Base-by-base conservation (phyloP, 2,113 vertebrate genomes). In the Pogona vitticeps region DNA sequence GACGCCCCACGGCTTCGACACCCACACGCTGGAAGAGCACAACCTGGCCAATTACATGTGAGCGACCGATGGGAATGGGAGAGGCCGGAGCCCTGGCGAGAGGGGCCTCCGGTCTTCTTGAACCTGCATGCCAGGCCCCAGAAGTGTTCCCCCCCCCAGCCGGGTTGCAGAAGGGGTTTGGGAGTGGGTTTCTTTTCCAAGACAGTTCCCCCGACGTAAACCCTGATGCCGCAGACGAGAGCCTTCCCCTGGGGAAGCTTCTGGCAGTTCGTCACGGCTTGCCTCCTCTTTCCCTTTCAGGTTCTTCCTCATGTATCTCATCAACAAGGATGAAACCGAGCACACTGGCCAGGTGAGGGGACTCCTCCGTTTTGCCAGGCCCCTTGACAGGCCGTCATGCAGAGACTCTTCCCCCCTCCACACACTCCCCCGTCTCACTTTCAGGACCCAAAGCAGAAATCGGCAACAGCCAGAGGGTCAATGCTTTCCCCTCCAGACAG, bases 231-330 rank as follows among this genome's bases (percentile, higher is more conserved):
- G 23, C 18, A 21, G 23, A n/a, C 18, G 17, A 65, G 61, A 65
- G 61, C 18, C 52, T 78, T 58, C 21, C 17, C 26, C 56, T 21
- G 9, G 15, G 4, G 21, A 78, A 1, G 4, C 21, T 46, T 82
- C 12, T 56, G 68, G 28, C 5, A 26, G 8, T 31, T 31, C 14
- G 1, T 23, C 63, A 2, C 46, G 28, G 67, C 26, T 68, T 46
- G 56, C 84, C 38, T n/a, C 65, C 42, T 81, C 58, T 42, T 81
- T 31, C 63, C 31, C 14, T 80, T 80, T 17, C 91, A 99, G 98
- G 98, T 99, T 99, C 95, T 99, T 98, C 96, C 91, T 98, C 90
- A 99, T 99, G 98, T 98, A 99, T 91, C 96, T 99, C 80, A 99
- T 99, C 87, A 99, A 99, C 87, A 99, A 99, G 92, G 98, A 99